A percentile compares a stretch with the other conserved stretches of the same genome.
Conservation (phyloP, 2,888 invertebrate genomes). For the Drosophila cognata region DNA sequence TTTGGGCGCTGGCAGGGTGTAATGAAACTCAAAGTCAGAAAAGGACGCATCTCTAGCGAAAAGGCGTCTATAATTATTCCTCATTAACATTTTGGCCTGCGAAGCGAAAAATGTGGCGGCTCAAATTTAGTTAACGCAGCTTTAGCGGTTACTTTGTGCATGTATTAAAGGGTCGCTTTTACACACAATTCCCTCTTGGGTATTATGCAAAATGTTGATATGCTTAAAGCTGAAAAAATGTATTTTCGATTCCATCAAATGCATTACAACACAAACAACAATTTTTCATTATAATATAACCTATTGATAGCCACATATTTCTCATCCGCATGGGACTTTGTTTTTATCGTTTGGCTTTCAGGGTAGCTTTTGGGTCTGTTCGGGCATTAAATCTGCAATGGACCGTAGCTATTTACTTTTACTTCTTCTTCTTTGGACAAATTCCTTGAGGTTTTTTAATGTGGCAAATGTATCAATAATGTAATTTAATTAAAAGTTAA, state of each 20-base stretch:
- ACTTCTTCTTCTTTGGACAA: neutral
- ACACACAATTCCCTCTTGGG: neutral
- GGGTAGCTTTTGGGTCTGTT: neutral
- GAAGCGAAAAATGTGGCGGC: slow-evolving; percentile 61
- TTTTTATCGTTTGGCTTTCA: neutral
- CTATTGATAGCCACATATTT: neutral
- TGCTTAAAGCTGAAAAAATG: neutral
- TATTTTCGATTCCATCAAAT: neutral
- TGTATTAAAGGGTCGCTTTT: slow-evolving; percentile 19
- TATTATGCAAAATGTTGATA: neutral
- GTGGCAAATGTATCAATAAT: slow-evolving; percentile 54
- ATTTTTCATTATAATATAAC: neutral
- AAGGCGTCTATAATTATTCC: slow-evolving; percentile 65
- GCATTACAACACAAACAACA: neutral
- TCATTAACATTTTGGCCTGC: slow-evolving; percentile 73
- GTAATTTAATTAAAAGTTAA: slow-evolving; percentile 66
- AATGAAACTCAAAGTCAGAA: slow-evolving; percentile 13
- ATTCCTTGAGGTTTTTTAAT: slow-evolving; percentile 48
- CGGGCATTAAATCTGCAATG: neutral
- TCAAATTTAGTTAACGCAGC: slow-evolving; percentile 65
- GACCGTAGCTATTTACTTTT: neutral
- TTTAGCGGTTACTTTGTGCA: slow-evolving; percentile 44
- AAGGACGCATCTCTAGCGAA: slow-evolving; percentile 20
- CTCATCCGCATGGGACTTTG: neutral
- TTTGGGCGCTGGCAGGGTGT: slow-evolving; percentile 25